Evolutionary conservation across 2,888 invertebrate species (phyloP), one percentile per base, ranked within the genome.

Genomic region (Chaitophorus viminalis): DNA sequence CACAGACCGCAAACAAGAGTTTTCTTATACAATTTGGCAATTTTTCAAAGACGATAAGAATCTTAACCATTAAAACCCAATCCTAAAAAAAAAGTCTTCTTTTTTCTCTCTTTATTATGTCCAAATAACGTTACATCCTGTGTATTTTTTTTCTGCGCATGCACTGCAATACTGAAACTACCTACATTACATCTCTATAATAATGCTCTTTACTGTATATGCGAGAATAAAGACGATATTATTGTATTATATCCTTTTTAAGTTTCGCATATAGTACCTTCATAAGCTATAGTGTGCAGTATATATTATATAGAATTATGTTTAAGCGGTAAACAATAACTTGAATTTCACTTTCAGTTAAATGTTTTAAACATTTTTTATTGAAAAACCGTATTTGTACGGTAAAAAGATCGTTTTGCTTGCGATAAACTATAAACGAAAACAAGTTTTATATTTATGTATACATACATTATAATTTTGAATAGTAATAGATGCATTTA

Each of bases 41-140:
- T 65, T 65, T 65, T 29, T 84, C 75, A 75, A 65, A 83, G n/a
- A 31, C 39, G 29, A 14, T 65, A 5, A 52, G 11, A 31, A 65
- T 25, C 6, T 5, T 18, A 60, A 29, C 18, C 21, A 21, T 82
- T n/a, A 75, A 84, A 84, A 75, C 54, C 29, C 18, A 14, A 0
- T 33, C 33, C 39, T 76, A 65, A 60, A 60, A 78, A 33, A 78
- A 75, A n/a, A 46, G 29, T 52, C 17, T 52, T 5, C 5, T 82
- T 75, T 39, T 60, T 60, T 39, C 25, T 33, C 54, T 36, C n/a
- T 36, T 11, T 36, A 14, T 82, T 82, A 33, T 72, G 21, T 54
- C 18, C 70, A 31, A 70, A 76, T 52, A 70, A 81, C 68, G 46
- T 65, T 21, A 79, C 68, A 46, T 81, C 81, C 81, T 29, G 81